Evolutionary conservation across 1,140 invertebrate genomes (phyloP).

Genomic region (Drosophila kohkoa): DNA sequence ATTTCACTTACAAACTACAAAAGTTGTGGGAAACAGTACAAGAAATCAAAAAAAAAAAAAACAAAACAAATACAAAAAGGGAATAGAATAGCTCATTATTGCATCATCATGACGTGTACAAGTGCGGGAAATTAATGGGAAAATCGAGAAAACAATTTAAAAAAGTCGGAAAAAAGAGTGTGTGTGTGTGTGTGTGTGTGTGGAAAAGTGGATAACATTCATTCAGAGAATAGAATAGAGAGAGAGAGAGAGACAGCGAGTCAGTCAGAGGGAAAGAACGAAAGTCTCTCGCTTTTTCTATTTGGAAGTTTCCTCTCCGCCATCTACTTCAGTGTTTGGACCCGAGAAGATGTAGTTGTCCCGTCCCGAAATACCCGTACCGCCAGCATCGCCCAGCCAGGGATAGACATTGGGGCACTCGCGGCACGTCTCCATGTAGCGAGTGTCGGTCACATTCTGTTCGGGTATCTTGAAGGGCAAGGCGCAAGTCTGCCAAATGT

Average conservation of each 20-base stretch:
- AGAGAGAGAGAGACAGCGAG: not conserved
- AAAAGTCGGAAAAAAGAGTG: not conserved
- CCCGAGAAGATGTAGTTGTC: constrained; percentile 90
- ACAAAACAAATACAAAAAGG: constrained; percentile 4
- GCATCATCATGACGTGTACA: constrained; percentile 53
- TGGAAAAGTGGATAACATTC: not conserved
- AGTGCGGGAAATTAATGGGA: constrained; percentile 46
- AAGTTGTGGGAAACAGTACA: constrained; percentile 11
- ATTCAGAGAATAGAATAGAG: not conserved
- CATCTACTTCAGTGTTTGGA: not conserved
- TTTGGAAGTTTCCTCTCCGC: constrained; percentile 1
- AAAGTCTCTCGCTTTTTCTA: constrained; percentile 1
- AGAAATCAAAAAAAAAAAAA: constrained; percentile 13
- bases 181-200: too few relatives aligned
- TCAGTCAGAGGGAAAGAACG: not conserved
- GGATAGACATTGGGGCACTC: constrained; percentile 92
- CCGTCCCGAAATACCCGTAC: constrained; percentile 90
- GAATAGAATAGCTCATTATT: constrained; percentile 39
- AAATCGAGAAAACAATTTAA: constrained; percentile 12
- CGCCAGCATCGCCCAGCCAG: constrained; percentile 90
- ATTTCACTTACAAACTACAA: constrained; percentile 67
- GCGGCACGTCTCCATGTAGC: constrained; percentile 94
- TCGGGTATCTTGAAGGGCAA: constrained; percentile 91
- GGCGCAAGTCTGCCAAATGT: constrained; percentile 93
- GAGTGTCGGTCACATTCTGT: constrained; percentile 91